Conservation (phyloP, 2,797 vertebrate genomes). For the Fistularia commersonii region DNA sequence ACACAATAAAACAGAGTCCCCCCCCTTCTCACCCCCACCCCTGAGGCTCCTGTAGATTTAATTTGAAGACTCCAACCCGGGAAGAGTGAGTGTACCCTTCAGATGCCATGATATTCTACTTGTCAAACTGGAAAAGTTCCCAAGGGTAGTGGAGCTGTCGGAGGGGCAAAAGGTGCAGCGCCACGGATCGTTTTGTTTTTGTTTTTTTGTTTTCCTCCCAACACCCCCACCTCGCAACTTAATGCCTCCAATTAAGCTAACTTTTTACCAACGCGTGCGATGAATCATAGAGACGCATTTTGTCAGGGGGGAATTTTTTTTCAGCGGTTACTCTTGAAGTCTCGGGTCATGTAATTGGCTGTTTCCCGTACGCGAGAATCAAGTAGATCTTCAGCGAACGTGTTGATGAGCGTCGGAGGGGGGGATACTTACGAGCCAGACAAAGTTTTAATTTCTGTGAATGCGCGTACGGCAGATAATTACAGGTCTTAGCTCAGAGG, state of each 20-base stretch:
- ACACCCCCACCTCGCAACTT: too few relatives aligned
- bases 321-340: slow-evolving; percentile 8
- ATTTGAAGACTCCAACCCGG: slow-evolving; percentile 54
- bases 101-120: slow-evolving; percentile 34
- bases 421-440: slow-evolving; percentile 15
- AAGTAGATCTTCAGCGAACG: slow-evolving; percentile 5
- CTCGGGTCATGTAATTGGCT: slow-evolving; percentile 26
- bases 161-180: slow-evolving; percentile 11
- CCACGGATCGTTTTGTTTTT: slow-evolving; percentile 12
- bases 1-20: slow-evolving; percentile 56
- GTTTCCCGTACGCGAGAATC: slow-evolving; percentile 14
- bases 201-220: slow-evolving; percentile 10
- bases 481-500: slow-evolving; percentile 18
- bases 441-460: slow-evolving; percentile 10
- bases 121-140: slow-evolving; percentile 31
- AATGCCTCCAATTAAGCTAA: too few relatives aligned
- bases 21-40: slow-evolving; percentile 42
- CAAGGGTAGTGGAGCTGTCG: slow-evolving; percentile 26
- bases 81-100: slow-evolving; percentile 30
- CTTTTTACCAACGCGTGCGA: too few relatives aligned
- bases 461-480: slow-evolving; percentile 21
- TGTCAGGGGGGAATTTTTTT: slow-evolving; percentile 6
- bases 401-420: slow-evolving; percentile 24
- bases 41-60: slow-evolving; percentile 52
- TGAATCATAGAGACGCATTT: slow-evolving; percentile 17